Evolutionary conservation across 2,113 vertebrate genomes (phyloP).

Genomic region (Origma solitaria): DNA sequence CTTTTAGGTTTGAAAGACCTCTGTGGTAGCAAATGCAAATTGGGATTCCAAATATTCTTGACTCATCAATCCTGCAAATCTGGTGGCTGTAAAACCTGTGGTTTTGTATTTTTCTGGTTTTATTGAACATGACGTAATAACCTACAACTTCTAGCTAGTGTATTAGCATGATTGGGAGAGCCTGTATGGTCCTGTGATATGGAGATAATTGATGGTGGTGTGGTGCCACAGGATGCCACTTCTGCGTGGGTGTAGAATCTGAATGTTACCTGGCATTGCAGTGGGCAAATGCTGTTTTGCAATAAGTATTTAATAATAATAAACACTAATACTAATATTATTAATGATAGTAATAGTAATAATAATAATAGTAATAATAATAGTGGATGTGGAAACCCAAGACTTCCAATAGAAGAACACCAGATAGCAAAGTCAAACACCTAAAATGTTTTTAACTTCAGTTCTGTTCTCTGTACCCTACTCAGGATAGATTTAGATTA

Average conservation of each 20-base stretch:
- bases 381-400: background rate
- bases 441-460: background rate
- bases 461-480: background rate
- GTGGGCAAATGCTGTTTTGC: background rate
- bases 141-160: background rate
- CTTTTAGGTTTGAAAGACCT: background rate
- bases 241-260: background rate
- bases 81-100: background rate
- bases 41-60: background rate
- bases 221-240: background rate
- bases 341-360: background rate
- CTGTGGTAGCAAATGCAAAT: background rate
- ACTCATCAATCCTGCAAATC: background rate
- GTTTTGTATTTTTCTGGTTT: background rate
- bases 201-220: background rate
- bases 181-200: background rate
- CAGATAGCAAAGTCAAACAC: background rate
- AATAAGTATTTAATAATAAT: background rate
- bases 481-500: background rate
- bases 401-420: background rate
- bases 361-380: too few species aligned
- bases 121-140: background rate
- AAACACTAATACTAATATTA: background rate
- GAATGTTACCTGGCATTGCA: background rate
- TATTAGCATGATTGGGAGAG: background rate